phyloP scores from a whole-genome alignment of 2,888 invertebrate genomes.

The Melipona bicolor region DNA sequence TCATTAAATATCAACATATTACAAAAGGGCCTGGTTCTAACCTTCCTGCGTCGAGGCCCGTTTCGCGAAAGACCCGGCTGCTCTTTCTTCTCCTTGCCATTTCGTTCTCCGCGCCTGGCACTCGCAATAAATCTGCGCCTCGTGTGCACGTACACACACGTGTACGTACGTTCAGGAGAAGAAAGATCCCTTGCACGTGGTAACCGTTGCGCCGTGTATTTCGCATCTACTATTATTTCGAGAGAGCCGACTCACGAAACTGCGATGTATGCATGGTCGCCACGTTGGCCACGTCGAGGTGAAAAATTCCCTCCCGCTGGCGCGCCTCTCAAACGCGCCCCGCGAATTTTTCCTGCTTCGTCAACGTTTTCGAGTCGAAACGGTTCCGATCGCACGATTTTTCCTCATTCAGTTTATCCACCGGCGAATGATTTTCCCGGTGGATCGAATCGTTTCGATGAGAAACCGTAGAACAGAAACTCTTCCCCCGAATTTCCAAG shows the following conservation, averaged over 20 bases:
- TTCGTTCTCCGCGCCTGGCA: conserved; percentile 54
- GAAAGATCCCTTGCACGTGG: conserved; percentile 44
- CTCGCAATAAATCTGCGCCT: conserved; percentile 77
- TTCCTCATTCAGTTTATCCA: background rate
- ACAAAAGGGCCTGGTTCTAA: conserved; percentile 66
- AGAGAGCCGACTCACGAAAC: conserved; percentile 45
- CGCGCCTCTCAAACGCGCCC: background rate
- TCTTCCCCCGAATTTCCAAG: background rate
- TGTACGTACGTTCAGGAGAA: conserved; percentile 14
- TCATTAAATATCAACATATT: conserved; percentile 81
- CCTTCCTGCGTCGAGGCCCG: conserved; percentile 11
- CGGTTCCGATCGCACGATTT: background rate
- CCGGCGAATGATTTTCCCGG: too few species aligned
- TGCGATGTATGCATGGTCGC: conserved; percentile 65
- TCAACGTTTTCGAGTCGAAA: background rate
- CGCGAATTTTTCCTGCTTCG: background rate
- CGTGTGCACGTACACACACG: conserved; percentile 13
- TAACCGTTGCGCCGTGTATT: conserved; percentile 60
- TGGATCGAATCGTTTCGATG: too few species aligned
- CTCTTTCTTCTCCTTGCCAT: conserved; percentile 55
- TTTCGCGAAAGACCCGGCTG: conserved; percentile 10
- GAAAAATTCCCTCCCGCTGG: conserved; percentile 22
- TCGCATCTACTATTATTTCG: conserved; percentile 73
- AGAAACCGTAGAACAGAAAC: background rate
- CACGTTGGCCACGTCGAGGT: conserved; percentile 23